A percentile compares a stretch with the other conserved stretches of the same genome.
Conservation (phyloP, 2,113 vertebrate genomes). For the Athene cunicularia region DNA sequence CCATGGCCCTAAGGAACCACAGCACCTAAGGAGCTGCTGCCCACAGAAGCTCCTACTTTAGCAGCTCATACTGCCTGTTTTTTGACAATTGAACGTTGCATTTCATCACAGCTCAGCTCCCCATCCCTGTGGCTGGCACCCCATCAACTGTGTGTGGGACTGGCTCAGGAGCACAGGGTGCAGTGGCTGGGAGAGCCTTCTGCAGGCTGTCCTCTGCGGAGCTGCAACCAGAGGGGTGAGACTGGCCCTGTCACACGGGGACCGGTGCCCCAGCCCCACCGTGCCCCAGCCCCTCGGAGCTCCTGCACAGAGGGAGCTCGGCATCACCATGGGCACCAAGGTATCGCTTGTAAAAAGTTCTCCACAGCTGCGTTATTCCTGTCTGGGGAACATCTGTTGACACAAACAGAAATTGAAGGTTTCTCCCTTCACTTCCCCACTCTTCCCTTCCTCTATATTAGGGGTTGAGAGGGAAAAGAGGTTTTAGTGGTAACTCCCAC, state of each 20-base stretch:
- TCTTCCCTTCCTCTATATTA: background rate
- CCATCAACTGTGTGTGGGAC: rapidly evolving
- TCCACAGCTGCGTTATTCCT: background rate
- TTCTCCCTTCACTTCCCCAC: background rate
- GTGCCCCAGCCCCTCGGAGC: background rate
- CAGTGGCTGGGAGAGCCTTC: background rate
- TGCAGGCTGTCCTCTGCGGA: background rate
- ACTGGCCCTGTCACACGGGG: background rate
- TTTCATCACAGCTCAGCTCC: rapidly evolving
- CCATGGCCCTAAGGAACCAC: background rate
- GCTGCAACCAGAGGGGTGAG: background rate
- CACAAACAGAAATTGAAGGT: background rate
- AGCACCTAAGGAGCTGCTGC: background rate
- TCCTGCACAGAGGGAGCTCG: background rate
- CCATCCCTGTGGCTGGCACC: background rate
- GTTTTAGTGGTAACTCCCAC: background rate
- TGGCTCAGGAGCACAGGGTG: background rate
- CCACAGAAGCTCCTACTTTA: background rate
- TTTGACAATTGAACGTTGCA: rapidly evolving
- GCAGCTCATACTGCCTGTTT: background rate
- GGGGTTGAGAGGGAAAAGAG: background rate
- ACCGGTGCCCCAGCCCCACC: background rate
- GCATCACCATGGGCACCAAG: background rate
- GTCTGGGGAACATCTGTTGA: background rate
- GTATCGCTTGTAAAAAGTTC: background rate